Percentiles rank a stretch among this genome's conserved stretches.
Evolutionary conservation across 2,113 vertebrate genomes (phyloP).

Genomic region (Falcunculus frontatus): DNA sequence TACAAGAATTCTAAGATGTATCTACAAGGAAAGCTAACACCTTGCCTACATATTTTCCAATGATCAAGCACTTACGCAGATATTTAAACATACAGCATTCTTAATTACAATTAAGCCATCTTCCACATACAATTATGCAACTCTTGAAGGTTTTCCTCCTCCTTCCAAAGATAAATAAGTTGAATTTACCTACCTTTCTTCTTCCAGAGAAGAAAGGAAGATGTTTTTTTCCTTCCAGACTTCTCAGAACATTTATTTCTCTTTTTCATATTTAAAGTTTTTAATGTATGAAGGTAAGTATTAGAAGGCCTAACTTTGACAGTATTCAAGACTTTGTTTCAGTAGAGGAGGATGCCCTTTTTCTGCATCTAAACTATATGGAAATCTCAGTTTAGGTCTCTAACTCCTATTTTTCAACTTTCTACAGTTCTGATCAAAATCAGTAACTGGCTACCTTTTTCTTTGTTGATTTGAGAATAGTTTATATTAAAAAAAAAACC

Average conservation of each 20-base stretch:
- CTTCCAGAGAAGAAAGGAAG: not conserved
- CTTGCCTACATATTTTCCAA: not conserved
- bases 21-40: not conserved
- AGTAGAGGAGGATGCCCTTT: accelerated
- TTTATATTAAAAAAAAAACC: not conserved
- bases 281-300: not conserved
- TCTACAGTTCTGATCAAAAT: not conserved
- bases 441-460: accelerated
- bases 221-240: not conserved
- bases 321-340: not conserved
- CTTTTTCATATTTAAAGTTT: not conserved
- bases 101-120: not conserved
- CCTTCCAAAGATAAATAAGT: not conserved
- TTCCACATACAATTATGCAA: not conserved
- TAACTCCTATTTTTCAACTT: not conserved
- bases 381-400: not conserved
- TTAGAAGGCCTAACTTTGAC: not conserved
- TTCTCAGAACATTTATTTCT: not conserved
- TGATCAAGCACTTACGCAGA: not conserved
- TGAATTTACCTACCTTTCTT: not conserved
- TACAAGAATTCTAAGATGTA: accelerated
- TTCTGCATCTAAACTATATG: not conserved
- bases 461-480: not conserved
- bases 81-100: not conserved
- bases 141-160: not conserved